A percentile compares a stretch with the other conserved stretches of the same genome.
phyloP scores from a whole-genome alignment of 2,797 vertebrate genomes.

The Falco columbarius region DNA sequence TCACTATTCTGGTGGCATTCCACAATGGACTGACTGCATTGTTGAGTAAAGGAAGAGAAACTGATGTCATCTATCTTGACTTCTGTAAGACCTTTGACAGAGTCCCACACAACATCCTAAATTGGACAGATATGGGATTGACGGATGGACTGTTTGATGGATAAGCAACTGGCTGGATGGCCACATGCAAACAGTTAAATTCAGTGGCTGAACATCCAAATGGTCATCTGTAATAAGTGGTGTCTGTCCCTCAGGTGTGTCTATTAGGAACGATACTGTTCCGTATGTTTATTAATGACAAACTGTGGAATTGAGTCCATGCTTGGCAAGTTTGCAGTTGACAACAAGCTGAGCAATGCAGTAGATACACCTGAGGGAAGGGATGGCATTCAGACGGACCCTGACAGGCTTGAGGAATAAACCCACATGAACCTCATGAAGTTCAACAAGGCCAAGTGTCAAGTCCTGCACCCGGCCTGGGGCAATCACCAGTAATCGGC shows the following conservation, averaged over 20 bases:
- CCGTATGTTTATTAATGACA: background rate
- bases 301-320: background rate
- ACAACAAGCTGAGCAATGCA: background rate
- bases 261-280: background rate
- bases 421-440: background rate
- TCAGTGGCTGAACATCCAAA: background rate
- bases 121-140: fast-evolving
- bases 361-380: background rate
- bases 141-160: background rate
- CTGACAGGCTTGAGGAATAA: background rate
- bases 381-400: background rate
- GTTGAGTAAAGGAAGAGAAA: background rate
- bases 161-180: background rate
- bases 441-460: background rate
- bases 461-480: background rate
- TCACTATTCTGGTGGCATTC: background rate
- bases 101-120: background rate
- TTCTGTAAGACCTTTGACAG: background rate
- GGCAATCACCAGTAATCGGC: background rate
- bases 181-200: background rate
- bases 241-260: background rate
- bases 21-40: background rate
- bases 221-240: background rate
- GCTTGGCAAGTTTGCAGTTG: background rate
- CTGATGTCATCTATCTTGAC: background rate